Conservation (phyloP, 1,140 invertebrate genomes). For the Octopus sinensis region DNA sequence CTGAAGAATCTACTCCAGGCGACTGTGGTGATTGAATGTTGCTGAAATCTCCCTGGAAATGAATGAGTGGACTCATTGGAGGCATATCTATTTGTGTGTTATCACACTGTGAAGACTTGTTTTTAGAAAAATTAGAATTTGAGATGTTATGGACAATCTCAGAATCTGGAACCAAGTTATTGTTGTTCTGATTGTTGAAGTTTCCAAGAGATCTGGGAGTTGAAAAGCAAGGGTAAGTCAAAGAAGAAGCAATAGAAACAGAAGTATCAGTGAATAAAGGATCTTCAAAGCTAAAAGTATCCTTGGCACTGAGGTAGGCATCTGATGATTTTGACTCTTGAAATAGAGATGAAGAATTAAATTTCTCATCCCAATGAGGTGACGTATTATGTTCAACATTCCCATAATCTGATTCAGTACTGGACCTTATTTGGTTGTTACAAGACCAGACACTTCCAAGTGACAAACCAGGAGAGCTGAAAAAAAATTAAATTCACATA, state of each 20-base stretch:
- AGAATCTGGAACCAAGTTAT: neutral
- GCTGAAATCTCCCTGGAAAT: constrained; percentile 3
- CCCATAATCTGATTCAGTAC: neutral
- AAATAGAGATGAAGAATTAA: constrained; percentile 7
- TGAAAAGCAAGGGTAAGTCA: constrained; percentile 10
- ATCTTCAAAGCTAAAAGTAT: constrained; percentile 6
- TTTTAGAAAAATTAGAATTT: neutral
- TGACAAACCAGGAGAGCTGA: constrained; percentile 25
- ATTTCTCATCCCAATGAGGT: constrained; percentile 10
- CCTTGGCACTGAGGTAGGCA: neutral
- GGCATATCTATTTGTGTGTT: neutral
- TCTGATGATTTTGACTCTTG: neutral
- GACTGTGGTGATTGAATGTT: neutral
- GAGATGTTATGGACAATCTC: neutral
- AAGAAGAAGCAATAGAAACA: neutral
- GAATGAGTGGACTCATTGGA: neutral
- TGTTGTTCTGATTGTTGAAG: constrained; percentile 8
- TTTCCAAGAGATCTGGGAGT: neutral
- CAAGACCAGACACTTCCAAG: constrained; percentile 26
- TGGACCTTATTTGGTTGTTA: neutral
- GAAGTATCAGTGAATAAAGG: constrained; percentile 4
- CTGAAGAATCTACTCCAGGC: neutral
- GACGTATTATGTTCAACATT: neutral
- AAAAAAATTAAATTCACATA: constrained; percentile 7
- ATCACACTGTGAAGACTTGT: neutral